These are phyloP conservation scores for Anastrepha obliqua DNA, from an alignment of 1,140 invertebrate genomes.

Conservation along the genomic window DNA sequence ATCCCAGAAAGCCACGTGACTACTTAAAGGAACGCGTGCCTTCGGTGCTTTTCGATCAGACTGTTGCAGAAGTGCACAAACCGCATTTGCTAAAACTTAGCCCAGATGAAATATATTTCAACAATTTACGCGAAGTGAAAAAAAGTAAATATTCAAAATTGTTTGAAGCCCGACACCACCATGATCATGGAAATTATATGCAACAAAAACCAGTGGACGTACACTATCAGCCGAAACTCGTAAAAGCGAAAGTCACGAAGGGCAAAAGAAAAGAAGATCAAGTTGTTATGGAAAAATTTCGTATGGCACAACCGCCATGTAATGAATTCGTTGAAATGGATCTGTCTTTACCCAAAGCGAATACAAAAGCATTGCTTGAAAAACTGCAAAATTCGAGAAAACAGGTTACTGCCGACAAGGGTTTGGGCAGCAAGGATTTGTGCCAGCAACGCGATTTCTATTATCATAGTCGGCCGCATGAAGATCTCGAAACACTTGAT, in stretches of 20 bases:
- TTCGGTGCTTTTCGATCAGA: constrained; percentile 63
- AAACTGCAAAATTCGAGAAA: constrained; percentile 60
- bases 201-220: constrained; percentile 68
- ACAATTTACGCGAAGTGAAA: constrained; percentile 62
- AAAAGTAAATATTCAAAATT: constrained; percentile 63
- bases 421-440: constrained; percentile 56
- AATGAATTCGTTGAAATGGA: constrained; percentile 63
- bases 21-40: constrained; percentile 64
- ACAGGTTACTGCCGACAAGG: constrained; percentile 15
- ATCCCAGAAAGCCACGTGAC: constrained; percentile 63
- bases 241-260: constrained; percentile 62
- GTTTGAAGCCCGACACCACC: constrained; percentile 69
- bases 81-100: constrained; percentile 65
- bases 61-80: constrained; percentile 57
- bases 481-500: constrained; percentile 62
- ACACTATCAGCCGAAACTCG: constrained; percentile 67
- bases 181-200: constrained; percentile 69
- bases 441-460: constrained; percentile 65
- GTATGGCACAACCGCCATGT: constrained; percentile 65
- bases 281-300: constrained; percentile 61
- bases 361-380: constrained; percentile 63
- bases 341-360: constrained; percentile 61
- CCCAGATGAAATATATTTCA: constrained; percentile 61
- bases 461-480: constrained; percentile 64
- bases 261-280: constrained; percentile 54